phyloP scores from a whole-genome alignment of 2,797 vertebrate genomes.

The Alca torda region DNA sequence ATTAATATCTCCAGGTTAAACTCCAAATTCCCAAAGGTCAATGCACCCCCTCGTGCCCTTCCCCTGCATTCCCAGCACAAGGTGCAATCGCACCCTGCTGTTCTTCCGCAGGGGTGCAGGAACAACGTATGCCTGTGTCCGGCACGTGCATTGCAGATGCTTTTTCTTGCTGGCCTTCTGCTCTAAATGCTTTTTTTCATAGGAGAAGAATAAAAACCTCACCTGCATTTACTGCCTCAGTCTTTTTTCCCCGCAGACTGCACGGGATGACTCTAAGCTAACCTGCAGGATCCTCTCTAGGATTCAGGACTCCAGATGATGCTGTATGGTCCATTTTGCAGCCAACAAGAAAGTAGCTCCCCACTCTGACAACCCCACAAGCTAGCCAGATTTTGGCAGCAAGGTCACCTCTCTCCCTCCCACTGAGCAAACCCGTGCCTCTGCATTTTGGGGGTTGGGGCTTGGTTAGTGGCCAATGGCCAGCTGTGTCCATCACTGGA shows the following conservation, averaged over 20 bases:
- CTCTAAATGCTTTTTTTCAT: neutral
- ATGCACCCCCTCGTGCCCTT: neutral
- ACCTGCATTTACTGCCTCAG: neutral
- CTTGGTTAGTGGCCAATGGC: neutral
- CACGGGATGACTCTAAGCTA: neutral
- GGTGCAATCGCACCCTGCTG: rapidly evolving
- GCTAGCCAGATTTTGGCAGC: neutral
- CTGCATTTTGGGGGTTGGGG: neutral
- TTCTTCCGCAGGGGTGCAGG: neutral
- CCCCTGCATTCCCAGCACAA: neutral
- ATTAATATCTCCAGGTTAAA: neutral
- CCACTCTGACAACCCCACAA: neutral
- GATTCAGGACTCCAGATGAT: neutral
- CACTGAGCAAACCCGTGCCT: neutral
- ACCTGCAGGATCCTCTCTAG: neutral
- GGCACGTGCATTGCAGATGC: no score
- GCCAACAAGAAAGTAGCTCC: neutral
- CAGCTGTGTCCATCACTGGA: neutral
- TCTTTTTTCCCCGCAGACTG: neutral
- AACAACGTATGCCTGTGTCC: neutral
- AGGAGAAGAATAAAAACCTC: neutral
- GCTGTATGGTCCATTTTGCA: neutral
- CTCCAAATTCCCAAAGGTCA: neutral
- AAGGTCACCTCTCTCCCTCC: neutral
- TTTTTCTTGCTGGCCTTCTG: neutral